Base-by-base conservation (phyloP, 2,113 vertebrate species). In the Colius striatus region DNA sequence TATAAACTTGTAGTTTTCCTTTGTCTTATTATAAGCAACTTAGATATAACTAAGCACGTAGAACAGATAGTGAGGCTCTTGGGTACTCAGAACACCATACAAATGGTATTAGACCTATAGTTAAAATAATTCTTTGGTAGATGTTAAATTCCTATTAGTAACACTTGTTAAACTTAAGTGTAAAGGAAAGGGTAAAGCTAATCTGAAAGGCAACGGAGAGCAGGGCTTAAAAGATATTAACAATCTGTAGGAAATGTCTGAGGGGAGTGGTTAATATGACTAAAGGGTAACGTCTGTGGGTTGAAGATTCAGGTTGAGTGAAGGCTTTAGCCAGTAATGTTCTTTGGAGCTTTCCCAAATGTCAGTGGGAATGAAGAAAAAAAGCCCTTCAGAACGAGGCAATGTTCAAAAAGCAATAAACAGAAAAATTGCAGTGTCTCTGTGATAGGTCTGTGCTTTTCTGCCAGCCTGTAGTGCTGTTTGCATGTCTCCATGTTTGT, bases 141-240 rank as follows among this genome's bases (percentile, higher is more conserved):
- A 97, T 97, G 97, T 97, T 97, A 97, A 97, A 95, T 97, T 97
- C 97, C 94, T 97, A 93, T 97, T 97, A 97, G 97, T 97, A 95
- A 97, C 96, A 97, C 96, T 97, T 91, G 92, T 85, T 96, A 97
- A 95, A 96, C 96, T 97, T 97, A 93, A 97, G 94, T 95, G 94
- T 88, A 96, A 94, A 79, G 85, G 94, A 97, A 97, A 97, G 91
- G 94, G 96, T 94, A 96, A 95, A 86, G 75, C 92, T 96, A 96
- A 97, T 96, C 92, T 95, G 92, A 96, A 95, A 97, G 91, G 92
- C 92, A 95, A 80, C 3, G 60, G 80, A 92, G 47, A 97, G 83
- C 83, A 79, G 65, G 94, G 62, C 72, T 97, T 97, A 91, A 96
- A 95, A 95, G 30, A 92, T 93, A 95, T 78, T 80, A 96, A 77